Evolutionary conservation across 2,797 vertebrate genomes (phyloP).

Genomic region (Argya squamiceps): DNA sequence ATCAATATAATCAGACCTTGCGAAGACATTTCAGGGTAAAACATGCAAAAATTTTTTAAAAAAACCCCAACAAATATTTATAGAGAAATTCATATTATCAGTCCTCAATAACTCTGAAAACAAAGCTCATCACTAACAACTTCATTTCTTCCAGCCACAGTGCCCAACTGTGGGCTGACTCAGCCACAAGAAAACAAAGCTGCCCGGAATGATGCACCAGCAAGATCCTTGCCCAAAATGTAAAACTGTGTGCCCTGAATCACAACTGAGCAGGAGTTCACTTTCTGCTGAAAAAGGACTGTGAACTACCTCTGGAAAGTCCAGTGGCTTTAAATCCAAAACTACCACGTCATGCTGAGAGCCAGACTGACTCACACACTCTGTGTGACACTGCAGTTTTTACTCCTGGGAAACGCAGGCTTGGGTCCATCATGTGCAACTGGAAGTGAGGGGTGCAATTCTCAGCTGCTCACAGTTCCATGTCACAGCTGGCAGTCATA

Average conservation of each 20-base stretch:
- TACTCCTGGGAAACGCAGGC: background rate
- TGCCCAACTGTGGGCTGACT: accelerated
- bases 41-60: background rate
- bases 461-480: background rate
- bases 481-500: background rate
- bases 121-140: background rate
- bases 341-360: background rate
- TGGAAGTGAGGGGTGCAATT: accelerated
- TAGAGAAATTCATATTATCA: background rate
- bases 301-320: background rate
- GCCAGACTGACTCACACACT: accelerated
- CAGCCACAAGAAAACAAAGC: background rate
- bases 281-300: background rate
- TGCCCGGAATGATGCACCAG: background rate
- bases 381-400: accelerated
- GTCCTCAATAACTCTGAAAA: background rate
- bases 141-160: background rate
- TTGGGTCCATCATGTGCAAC: accelerated
- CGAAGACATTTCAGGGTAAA: background rate
- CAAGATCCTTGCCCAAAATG: background rate
- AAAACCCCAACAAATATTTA: background rate
- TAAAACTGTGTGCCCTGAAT: background rate
- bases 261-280: background rate
- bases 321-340: background rate
- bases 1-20: background rate